A percentile compares a stretch with the other conserved stretches of the same genome.
These are phyloP conservation scores for Drosophila atripex DNA, from an alignment of 2,888 invertebrate species.

Conservation along the genomic window DNA sequence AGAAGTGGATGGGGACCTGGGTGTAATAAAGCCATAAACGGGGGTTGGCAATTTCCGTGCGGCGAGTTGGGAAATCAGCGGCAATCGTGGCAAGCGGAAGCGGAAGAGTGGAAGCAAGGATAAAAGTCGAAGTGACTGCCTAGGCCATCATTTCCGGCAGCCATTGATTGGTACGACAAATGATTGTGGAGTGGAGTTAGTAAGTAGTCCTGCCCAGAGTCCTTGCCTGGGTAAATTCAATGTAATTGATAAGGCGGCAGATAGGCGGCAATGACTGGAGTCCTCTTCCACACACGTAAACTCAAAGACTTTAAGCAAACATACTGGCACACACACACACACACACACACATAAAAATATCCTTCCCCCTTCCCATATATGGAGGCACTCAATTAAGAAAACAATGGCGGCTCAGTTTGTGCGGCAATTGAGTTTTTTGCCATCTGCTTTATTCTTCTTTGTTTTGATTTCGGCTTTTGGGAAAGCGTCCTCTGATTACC, in stretches of 20 bases:
- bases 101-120: constrained; percentile 8
- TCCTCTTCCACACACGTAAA: constrained; percentile 1
- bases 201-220: constrained; percentile 4
- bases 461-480: constrained; percentile 29
- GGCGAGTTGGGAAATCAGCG: constrained; percentile 48
- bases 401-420: constrained; percentile 49
- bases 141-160: constrained; percentile 51
- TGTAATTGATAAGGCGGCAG: constrained; percentile 47
- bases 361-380: neutral
- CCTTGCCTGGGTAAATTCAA: constrained; percentile 35
- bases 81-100: constrained; percentile 18
- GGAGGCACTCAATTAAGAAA: constrained; percentile 53
- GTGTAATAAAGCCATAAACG: constrained; percentile 41
- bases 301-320: constrained; percentile 22
- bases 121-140: constrained; percentile 31
- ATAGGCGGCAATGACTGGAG: constrained; percentile 10
- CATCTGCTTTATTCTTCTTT: constrained; percentile 34
- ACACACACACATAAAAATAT: constrained; percentile 9
- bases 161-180: constrained; percentile 45
- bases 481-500: constrained; percentile 6
- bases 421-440: constrained; percentile 47
- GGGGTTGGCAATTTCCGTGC: constrained; percentile 48
- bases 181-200: constrained; percentile 4
- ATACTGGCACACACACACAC: constrained; percentile 10
- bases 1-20: neutral